Base-by-base conservation (phyloP, 2,113 vertebrate genomes). In the Marmota flaviventris region DNA sequence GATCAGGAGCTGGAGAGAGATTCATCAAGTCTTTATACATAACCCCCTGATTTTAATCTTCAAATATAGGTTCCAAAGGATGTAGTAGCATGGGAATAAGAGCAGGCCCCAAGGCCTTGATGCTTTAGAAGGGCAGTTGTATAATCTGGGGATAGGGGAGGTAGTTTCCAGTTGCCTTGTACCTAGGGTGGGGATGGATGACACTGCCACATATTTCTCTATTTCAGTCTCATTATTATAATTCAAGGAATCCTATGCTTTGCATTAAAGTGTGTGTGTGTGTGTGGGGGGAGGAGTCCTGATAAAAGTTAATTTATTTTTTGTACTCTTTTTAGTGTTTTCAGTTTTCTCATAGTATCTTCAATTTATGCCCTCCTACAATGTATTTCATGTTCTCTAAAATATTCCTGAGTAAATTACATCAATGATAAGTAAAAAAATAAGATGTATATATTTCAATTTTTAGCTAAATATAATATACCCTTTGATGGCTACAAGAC, bases 321-420 rank as follows among this genome's bases (percentile, higher is more conserved):
- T 51, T 67, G 18, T 56, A 9, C 32, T 82, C 45, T 88, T 88
- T 83, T 87, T 34, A 42, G 76, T 65, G 29, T 61, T 95, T 93
- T 91, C 4, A 32, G 34, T 61, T 93, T 93, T 85, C 42, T 84
- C 24, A 32, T 37, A 27, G 2, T 14, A 70, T 69, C 51, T 85
- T 89, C 3, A 63, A 51, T 13, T 72, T 63, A 56, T 9, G 8
- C 27, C 32, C 8, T 81, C 29, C 20, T 61, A 9, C 18, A 48
- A 53, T 25, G 18, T 29, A 87, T 45, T 22, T 86, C 65, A 75
- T 73, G 89, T 89, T 53, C 20, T 73, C 53, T 61, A 78, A 32
- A 87, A n/a, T 76, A 48, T n/a, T 89, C 48, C 58, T 86, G 73
- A 11, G 29, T 73, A 89, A 87, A 77, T 78, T 24, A 69, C 11